Evolutionary conservation across 2,113 vertebrate species (phyloP).

Genomic region (Chloropsis hardwickii): DNA sequence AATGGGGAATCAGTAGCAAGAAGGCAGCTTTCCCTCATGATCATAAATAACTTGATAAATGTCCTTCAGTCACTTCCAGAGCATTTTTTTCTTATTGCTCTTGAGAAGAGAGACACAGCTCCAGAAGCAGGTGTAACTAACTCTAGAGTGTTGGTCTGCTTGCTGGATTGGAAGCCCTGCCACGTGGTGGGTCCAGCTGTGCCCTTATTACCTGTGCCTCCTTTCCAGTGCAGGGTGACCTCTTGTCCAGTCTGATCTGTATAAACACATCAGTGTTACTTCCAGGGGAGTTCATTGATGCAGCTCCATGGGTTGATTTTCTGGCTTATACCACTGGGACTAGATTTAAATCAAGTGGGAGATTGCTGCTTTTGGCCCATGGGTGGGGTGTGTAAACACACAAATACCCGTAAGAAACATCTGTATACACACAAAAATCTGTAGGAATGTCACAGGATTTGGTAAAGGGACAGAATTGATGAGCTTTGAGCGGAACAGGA

Average conservation of each 20-base stretch:
- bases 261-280: not conserved
- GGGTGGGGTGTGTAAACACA: not conserved
- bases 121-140: not conserved
- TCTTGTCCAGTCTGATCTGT: not conserved
- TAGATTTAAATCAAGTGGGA: not conserved
- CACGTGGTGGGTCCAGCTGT: not conserved
- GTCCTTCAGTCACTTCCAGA: not conserved
- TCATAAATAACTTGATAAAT: not conserved
- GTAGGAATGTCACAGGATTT: not conserved
- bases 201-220: not conserved
- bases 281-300: fast-evolving
- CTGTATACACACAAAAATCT: not conserved
- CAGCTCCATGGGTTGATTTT: not conserved
- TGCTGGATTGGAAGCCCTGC: not conserved
- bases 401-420: fast-evolving
- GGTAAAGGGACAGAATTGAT: not conserved
- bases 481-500: not conserved
- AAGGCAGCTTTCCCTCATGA: not conserved
- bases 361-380: not conserved
- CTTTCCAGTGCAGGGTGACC: not conserved
- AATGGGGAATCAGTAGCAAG: not conserved
- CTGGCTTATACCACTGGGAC: not conserved
- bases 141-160: not conserved
- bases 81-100: not conserved
- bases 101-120: not conserved